Base-by-base conservation (phyloP, 2,888 invertebrate genomes). In the Troides oblongomaculatus region DNA sequence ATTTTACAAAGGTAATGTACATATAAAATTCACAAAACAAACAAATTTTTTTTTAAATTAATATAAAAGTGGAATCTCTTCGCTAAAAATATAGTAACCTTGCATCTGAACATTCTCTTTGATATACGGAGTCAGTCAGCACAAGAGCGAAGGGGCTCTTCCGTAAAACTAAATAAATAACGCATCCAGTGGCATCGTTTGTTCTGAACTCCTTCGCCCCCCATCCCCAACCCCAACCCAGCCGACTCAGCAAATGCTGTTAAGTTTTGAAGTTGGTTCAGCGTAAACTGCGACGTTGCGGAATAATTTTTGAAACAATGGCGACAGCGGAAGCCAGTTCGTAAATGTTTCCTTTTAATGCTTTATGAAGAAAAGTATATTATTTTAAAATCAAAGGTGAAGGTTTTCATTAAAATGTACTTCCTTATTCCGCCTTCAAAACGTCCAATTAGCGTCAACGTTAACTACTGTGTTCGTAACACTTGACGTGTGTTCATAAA, bases 81-180 rank as follows among this genome's bases (percentile, higher is more conserved):
- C 39, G 39, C 39, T 39, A 10, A 39, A 10, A 39, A 39, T 7
- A 39, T 39, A 10, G 7, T 7, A 39, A 39, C 39, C 30, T 30
- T 39, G 39, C 21, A 66, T 39, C 25, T 59, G 53, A 62, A 30
- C 36, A 50, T 63, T 68, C 23, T 59, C 63, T 68, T 68, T 64
- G 68, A 64, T 59, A 68, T 68, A 63, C 68, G 46, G 58, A 63
- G 57, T 50, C 14, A 25, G 56, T n/a, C 39, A 14, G 46, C 25
- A n/a, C 53, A 50, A 63, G 60, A 36, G 64, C 46, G 64, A 61
- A 64, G 64, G 62, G 65, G 43, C 65, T 62, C 61, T 69, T 69
- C 70, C 75, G 76, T 78, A 77, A 78, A 79, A 77, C 77, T 75
- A 77, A 76, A 81, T 81, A 81, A 81, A 83, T 83, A 83, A 79